Base-by-base conservation (phyloP, 2,113 vertebrate species). In the Nycticebus coucang region DNA sequence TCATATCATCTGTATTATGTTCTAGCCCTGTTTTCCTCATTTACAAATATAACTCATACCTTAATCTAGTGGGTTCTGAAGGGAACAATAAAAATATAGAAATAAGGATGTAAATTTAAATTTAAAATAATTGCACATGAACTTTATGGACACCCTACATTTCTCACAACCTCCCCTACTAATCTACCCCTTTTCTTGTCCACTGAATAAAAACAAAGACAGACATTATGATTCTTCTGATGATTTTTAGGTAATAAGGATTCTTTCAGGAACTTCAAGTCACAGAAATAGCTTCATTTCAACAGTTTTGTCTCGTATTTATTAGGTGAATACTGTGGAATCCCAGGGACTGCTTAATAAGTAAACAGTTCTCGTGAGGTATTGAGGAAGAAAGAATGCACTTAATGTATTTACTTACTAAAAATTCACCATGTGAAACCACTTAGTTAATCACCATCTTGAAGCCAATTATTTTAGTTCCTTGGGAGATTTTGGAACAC, bases 381-480 rank as follows among this genome's bases (percentile, higher is more conserved):
- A 2, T 72, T 66, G 5, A 82, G 85, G 92, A 88, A 72, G 64
- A 72, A 96, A 86, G 72, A 59, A 89, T 94, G 55, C 3, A 66
- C 2, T 13, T 35, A 88, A 5, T 84, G 4, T 74, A n/a, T 59
- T 87, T 95, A 89, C 35, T 53, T 94, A 68, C 55, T 92, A 53
- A 92, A 87, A 81, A 92, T 50, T 84, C 84, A 75, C 79, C 22
- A 19, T 57, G 24, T 91, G 77, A 84, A 21, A 7, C 77, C 45
- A 92, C 41, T 93, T 83, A 84, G 33, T 17, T 89, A 95, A 93
- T 92, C 71, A 97, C 50, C 28, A 72, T 90, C 97, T 68, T 62
- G 62, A 83, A 68, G 55, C 21, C 17, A 45, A 30, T 93, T 75
- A 89, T 8, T 90, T 86, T 53, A 62, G 35, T 33, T 92, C 66